Evolutionary conservation across 2,797 vertebrate species (phyloP), one percentile per base, ranked within the genome.

Genomic region (Falco rusticolus): DNA sequence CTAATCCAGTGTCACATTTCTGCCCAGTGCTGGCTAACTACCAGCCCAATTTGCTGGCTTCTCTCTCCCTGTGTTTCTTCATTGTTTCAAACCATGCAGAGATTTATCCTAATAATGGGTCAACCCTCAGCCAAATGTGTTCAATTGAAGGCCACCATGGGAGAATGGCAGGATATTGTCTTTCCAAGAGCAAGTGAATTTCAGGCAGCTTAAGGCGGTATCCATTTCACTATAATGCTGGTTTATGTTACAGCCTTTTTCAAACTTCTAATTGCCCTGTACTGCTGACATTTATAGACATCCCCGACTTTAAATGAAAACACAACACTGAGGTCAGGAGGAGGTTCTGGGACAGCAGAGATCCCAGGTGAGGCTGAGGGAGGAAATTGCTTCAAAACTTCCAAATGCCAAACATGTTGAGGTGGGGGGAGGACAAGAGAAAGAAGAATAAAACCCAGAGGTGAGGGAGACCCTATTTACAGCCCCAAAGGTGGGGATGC

Each of bases 231-330:
- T 97, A 96, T 98, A 98, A 98, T 98, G 97, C 98, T 98, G 98
- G 98, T 98, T 98, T 98, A 98, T 98, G 98, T 98, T 98, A 98
- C 98, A 98, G 96, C 91, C 96, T 97, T 98, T 98, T 98, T 98
- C 98, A 98, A 98, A 98, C 98, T 98, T 98, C 98, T 98, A 98
- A 98, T 98, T 98, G 98, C 98, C 97, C 97, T 95, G 96, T 97
- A 97, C 97, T 97, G 96, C 97, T 98, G 98, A 98, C 98, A 98
- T 98, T 98, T 98, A 98, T 98, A 98, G 98, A 98, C 98, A 98
- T 98, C 97, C 97, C 96, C 34, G 91, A 97, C 98, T 98, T 98
- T 97, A 98, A 98, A 98, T 98, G 98, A 98, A 98, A 98, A 98
- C 98, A 98, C 97, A 98, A 98, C 98, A 98, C 98, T 97, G 97